Evolutionary conservation across 2,797 vertebrate genomes (phyloP).

Genomic region (Pantherophis vulpinus): DNA sequence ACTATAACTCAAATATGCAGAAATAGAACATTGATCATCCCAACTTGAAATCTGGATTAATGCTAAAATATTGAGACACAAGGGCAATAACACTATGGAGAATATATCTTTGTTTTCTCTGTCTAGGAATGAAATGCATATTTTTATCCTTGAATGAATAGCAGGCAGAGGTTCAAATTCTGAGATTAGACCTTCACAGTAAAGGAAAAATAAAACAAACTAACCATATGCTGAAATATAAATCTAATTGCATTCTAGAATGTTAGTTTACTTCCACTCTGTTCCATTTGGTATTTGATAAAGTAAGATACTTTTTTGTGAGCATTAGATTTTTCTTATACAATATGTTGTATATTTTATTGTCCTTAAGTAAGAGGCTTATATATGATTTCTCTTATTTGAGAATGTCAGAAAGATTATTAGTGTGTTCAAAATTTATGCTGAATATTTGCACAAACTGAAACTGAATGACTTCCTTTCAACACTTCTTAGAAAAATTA

Average conservation of each 20-base stretch:
- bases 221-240: conserved; percentile 21
- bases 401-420: conserved; percentile 3
- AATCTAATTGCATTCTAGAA: conserved; percentile 25
- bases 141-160: conserved; percentile 2
- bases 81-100: not conserved
- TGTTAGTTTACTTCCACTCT: conserved; percentile 12
- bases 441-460: conserved; percentile 3
- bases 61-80: not conserved
- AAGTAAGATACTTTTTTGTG: conserved; percentile 39
- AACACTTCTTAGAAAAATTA: not conserved
- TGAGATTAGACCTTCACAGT: conserved; percentile 14
- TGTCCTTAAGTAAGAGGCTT: conserved; percentile 23
- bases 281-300: conserved; percentile 29
- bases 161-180: not conserved
- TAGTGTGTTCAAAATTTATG: conserved; percentile 1
- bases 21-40: not conserved
- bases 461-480: conserved; percentile 15
- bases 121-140: not conserved
- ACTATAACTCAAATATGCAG: not conserved
- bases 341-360: conserved; percentile 30
- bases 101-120: not conserved
- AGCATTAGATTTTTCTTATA: conserved; percentile 27
- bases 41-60: not conserved
- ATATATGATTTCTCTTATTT: conserved; percentile 26
- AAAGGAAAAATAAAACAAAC: not conserved